Evolutionary conservation across 2,113 vertebrate genomes (phyloP), one percentile per base, ranked within the genome.

Genomic region (Grantiella picta): DNA sequence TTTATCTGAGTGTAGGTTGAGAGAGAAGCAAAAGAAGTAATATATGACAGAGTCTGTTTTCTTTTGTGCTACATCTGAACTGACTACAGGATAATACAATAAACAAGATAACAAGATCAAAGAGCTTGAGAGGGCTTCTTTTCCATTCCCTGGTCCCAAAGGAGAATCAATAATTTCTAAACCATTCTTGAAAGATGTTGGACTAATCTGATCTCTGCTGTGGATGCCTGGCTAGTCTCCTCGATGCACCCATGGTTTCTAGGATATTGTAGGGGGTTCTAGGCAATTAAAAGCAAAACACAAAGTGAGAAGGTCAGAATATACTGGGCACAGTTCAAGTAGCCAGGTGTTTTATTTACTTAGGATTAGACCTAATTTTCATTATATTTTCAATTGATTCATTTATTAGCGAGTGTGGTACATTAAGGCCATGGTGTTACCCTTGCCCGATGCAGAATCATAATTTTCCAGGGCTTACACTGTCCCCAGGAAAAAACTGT

Each of bases 41-140:
- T 84, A 89, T 65, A n/a, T 71, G 57, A 79, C 69, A 86, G 78
- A 75, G 63, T 45, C 86, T 96, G 80, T 53, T 95, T 92, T 92
- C 77, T 89, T 91, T 85, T 86, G 53, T 81, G 61, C 45, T 94
- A 72, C 86, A 79, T 86, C 36, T 79, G 65, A 95, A 82, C 91
- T 53, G 81, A 85, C 78, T 91, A 92, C 31, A 50, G 9, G 84
- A 79, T 95, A 92, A 96, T 80, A 80, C 19, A 95, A 87, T 96
- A 94, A 96, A 85, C 90, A 95, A 92, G 85, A 65, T 93, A 95
- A 95, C 79, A 92, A 86, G 82, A 96, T 94, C 92, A 95, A 93
- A 96, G 82, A 82, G 87, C 53, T 94, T 85, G 70, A 93, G 81
- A 92, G n/a, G 66, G n/a, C 57, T 35, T 93, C 45, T 90, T 91